These are phyloP conservation scores for Gobio gobio DNA, from an alignment of 2,113 vertebrate species.

Conservation along the genomic window DNA sequence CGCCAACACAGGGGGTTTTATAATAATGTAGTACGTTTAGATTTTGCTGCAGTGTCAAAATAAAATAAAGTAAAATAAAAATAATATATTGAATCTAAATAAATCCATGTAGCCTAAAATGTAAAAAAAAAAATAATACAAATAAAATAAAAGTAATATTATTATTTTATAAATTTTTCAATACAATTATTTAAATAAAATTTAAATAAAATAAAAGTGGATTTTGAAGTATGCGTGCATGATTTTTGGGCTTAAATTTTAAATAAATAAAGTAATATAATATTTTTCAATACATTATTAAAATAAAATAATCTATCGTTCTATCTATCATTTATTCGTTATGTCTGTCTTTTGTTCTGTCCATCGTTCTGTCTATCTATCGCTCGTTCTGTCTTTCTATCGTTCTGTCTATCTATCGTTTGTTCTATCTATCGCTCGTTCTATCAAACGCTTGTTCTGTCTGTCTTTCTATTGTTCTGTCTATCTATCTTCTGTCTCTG, in stretches of 20 bases:
- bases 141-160: neutral
- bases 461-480: too few relatives aligned
- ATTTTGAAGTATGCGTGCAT: neutral
- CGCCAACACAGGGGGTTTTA: neutral
- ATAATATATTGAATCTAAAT: neutral
- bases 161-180: neutral
- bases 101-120: too few relatives aligned
- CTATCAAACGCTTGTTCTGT: too few relatives aligned
- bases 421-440: too few relatives aligned
- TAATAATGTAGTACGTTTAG: neutral
- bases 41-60: neutral
- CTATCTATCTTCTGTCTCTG: too few relatives aligned
- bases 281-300: neutral
- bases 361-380: too few relatives aligned
- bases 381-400: too few relatives aligned
- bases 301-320: neutral
- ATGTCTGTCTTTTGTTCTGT: too few relatives aligned
- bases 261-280: neutral
- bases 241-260: neutral
- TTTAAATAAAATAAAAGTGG: neutral
- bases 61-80: too few relatives aligned
- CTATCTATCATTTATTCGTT: too few relatives aligned
- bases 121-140: neutral
- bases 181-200: too few relatives aligned
- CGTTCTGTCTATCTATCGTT: too few relatives aligned